Evolutionary conservation across 2,888 invertebrate species (phyloP), one percentile per base, ranked within the genome.

Genomic region (Meliscaeva auricollis): DNA sequence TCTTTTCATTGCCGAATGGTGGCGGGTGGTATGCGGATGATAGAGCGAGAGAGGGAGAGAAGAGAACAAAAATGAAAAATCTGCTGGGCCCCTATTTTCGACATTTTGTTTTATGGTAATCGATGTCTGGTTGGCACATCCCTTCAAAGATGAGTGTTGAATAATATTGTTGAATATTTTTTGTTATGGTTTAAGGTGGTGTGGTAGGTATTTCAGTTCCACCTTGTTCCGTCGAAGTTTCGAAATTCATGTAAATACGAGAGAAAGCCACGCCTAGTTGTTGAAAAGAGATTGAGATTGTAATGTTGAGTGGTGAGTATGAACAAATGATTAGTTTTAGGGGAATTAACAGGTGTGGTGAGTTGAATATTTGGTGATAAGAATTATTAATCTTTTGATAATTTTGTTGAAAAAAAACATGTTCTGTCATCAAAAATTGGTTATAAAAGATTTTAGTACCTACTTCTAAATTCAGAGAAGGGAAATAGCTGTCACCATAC

Each of bases 91-190:
- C 70, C 80, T 75, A 76, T 85, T 85, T 79, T 80, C 80, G 84
- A 85, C 81, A 85, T 85, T 85, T 85, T 85, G 84, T 85, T 85
- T 85, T 85, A 80, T 80, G 80, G 60, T 81, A 76, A 81, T 76
- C 84, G 68, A 80, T 60, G 75, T 80, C 60, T 81, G 75, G 80
- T 81, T 80, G 80, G 84, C 54, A 85, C 80, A 76, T 72, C 75
- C 80, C 80, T 76, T 72, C 58, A 41, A 17, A 32, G 11, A 32
- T 41, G 48, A 54, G 76, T 75, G 76, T 75, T 84, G 75, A 79
- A 70, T 79, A 46, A 64, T 62, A 15, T 79, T 50, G 66, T 32
- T 66, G 48, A 48, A 20, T 38, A 38, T 9, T 38, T 38, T 38
- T 38, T 54, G 17, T 56, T 15, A 22, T n/a, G n/a, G n/a, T n/a